Conservation (phyloP, 2,113 vertebrate species). For the Ciconia maguari region DNA sequence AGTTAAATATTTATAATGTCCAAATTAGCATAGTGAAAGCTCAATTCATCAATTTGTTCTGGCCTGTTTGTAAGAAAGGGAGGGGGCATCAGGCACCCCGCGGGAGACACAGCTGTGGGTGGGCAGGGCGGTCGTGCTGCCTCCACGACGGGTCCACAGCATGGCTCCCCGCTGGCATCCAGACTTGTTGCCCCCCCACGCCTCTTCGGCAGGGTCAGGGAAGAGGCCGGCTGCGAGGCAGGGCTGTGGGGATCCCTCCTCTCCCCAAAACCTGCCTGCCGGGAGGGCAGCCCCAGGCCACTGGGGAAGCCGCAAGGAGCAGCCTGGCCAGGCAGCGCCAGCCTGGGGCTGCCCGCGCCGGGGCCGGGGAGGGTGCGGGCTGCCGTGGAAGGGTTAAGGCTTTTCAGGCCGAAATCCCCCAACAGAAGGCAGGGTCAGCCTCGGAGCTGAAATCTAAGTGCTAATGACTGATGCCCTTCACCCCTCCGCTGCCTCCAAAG, state of each 20-base stretch:
- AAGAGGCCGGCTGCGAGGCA: background rate
- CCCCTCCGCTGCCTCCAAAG: constrained; percentile 50
- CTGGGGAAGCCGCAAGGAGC: background rate
- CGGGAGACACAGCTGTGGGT: constrained; percentile 48
- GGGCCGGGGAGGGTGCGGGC: background rate
- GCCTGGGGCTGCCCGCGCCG: background rate
- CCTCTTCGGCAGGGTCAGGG: accelerated
- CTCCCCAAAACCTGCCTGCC: background rate
- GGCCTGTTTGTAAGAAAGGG: constrained; percentile 64
- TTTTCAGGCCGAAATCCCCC: constrained; percentile 65
- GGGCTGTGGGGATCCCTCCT: background rate
- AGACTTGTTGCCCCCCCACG: background rate
- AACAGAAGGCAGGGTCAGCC: constrained; percentile 76
- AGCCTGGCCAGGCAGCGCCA: background rate
- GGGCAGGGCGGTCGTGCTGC: background rate
- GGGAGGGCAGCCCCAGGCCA: background rate
- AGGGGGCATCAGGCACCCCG: background rate
- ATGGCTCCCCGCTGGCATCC: accelerated
- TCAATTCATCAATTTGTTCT: constrained; percentile 85
- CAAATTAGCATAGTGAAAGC: constrained; percentile 84
- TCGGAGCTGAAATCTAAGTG: constrained; percentile 77
- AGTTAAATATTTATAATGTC: constrained; percentile 86
- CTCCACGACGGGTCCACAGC: accelerated
- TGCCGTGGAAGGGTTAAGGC: constrained; percentile 58
- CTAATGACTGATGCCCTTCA: constrained; percentile 80